Percentiles rank a stretch among this genome's conserved stretches.
These are phyloP conservation scores for Drosophila bocqueti DNA, from an alignment of 1,140 invertebrate species.

Conservation along the genomic window DNA sequence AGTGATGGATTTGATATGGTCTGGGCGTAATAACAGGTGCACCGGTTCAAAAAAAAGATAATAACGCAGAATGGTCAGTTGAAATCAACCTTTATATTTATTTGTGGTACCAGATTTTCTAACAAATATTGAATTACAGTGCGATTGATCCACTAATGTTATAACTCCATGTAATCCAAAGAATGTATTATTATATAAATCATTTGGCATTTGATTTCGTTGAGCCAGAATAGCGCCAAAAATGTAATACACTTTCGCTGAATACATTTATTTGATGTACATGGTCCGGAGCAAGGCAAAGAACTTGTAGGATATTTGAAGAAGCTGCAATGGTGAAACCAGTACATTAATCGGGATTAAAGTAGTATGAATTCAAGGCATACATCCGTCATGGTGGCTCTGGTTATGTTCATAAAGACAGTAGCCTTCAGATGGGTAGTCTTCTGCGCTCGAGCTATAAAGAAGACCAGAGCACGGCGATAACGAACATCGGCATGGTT, in stretches of 20 bases:
- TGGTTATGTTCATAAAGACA: slow-evolving; percentile 58
- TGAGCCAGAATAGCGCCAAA: too few species aligned
- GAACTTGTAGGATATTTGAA: slow-evolving; percentile 74
- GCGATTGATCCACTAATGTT: too few species aligned
- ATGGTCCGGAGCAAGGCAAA: slow-evolving; percentile 73
- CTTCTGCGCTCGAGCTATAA: slow-evolving; percentile 67
- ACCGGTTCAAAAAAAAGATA: too few species aligned
- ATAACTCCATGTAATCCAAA: too few species aligned
- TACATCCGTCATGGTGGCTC: slow-evolving; percentile 71
- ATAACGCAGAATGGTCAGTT: too few species aligned
- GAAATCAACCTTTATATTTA: too few species aligned
- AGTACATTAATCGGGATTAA: background rate
- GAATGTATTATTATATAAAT: too few species aligned
- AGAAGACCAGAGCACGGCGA: slow-evolving; percentile 51
- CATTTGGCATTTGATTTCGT: too few species aligned
- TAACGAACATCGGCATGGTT: slow-evolving; percentile 65
- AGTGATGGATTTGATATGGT: too few species aligned
- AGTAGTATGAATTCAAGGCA: background rate
- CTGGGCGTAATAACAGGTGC: too few species aligned
- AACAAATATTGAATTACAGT: too few species aligned
- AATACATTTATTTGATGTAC: slow-evolving; percentile 55
- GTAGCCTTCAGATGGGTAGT: slow-evolving; percentile 67
- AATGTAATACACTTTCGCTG: background rate
- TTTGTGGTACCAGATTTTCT: too few species aligned
- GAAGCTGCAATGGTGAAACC: slow-evolving; percentile 44